Evolutionary conservation across 1,140 invertebrate genomes (phyloP), one percentile per base, ranked within the genome.

Genomic region (Holcopasites calliopsidis): DNA sequence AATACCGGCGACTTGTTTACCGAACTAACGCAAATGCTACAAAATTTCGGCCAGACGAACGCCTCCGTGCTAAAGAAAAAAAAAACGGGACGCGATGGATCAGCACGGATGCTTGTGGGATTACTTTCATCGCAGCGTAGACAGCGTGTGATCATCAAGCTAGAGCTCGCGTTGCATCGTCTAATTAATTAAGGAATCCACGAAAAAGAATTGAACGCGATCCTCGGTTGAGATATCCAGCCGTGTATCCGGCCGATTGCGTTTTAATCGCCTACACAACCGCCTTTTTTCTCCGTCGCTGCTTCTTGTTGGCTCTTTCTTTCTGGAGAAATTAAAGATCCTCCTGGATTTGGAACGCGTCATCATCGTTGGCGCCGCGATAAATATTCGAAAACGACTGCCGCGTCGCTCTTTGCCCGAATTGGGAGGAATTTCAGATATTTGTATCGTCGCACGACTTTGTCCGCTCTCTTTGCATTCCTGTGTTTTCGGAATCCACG

Each of bases 151-250:
- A 77, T 77, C 76, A 49, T 26, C 58, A 40, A 18, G 31, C n/a
- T 52, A 6, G 42, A 23, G 35, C n/a, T 57, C 58, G 26, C 33
- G 40, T 60, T 70, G 68, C 70, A 21, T 52, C 54, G 61, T 47
- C 69, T 60, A 60, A 75, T 75, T 77, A 77, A 77, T 77, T 77
- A 77, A 66, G 44, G 70, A 74, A 77, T 74, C 44, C 61, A 11
- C 52, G 70, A 77, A 77, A 77, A 77, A 74, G 71, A 33, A 74
- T 28, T 57, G 42, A 44, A 18, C 35, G 49, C 44, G 60, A 65
- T 77, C 44, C 70, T 52, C 61, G 66, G 42, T 21, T 10, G 23
- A 60, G 70, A 74, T 77, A 64, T 52, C 18, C 40, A 10, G 11
- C 13, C 23, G 35, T 50, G 38, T 60, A 26, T 16, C 0, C 55